Conservation (phyloP, 1,140 invertebrate genomes). For the Musca vetustissima region DNA sequence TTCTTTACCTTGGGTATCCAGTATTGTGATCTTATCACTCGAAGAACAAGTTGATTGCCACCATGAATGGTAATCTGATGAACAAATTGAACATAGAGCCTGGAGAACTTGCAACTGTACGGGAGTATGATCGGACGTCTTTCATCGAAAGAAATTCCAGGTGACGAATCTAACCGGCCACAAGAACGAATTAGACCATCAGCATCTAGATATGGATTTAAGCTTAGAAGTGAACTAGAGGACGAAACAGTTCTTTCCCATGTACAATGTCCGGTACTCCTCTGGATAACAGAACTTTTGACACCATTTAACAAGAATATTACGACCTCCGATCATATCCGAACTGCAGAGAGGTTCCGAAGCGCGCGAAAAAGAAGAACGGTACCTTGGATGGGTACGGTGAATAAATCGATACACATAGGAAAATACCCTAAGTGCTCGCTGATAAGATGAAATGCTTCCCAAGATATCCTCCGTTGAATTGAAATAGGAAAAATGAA, state of each 20-base stretch:
- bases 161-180: too few species aligned
- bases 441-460: background rate
- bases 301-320: background rate
- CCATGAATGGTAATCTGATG: background rate
- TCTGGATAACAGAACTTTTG: background rate
- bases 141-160: too few species aligned
- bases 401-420: background rate
- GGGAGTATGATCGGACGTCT: too few species aligned
- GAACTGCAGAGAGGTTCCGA: background rate
- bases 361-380: background rate
- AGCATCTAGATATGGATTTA: too few species aligned
- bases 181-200: too few species aligned
- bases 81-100: background rate
- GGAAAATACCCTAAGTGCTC: too few species aligned
- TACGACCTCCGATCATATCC: too few species aligned
- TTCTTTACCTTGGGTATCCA: background rate
- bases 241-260: too few species aligned
- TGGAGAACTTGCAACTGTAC: too few species aligned
- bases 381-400: background rate
- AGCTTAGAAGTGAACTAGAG: too few species aligned
- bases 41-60: background rate
- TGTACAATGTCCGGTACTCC: background rate
- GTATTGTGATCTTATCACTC: background rate
- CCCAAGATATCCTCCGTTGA: background rate
- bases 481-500: background rate